Evolutionary conservation across 2,888 invertebrate species (phyloP).

Genomic region (Mythimna loreyi): DNA sequence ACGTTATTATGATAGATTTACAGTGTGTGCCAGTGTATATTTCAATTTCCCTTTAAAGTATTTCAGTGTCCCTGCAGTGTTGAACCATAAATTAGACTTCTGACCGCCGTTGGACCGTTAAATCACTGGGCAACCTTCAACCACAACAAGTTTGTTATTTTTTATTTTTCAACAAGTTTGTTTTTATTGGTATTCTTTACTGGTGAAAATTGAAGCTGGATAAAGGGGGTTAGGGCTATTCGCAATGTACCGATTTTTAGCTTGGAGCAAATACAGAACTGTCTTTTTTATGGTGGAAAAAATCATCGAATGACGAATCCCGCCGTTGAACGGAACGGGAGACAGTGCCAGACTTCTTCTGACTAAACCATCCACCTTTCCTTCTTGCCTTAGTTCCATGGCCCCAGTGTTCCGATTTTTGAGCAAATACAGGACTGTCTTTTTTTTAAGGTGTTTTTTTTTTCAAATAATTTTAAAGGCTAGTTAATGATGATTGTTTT

Average conservation of each 20-base stretch:
- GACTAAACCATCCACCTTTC: too few relatives aligned
- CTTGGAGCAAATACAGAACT: constrained; percentile 2
- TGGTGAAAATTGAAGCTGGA: constrained; percentile 24
- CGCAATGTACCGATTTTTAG: constrained; percentile 1
- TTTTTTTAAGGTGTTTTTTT: too few relatives aligned
- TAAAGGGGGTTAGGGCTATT: constrained; percentile 3
- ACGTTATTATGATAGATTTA: neutral
- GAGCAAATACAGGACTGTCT: too few relatives aligned
- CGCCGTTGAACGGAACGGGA: too few relatives aligned
- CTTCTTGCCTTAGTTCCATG: too few relatives aligned
- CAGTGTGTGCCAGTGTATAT: constrained; percentile 1
- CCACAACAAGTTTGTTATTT: constrained; percentile 9
- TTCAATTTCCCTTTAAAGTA: constrained; percentile 18
- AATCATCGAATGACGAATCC: too few relatives aligned
- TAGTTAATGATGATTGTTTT: too few relatives aligned
- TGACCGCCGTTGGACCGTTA: neutral
- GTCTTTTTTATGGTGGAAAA: too few relatives aligned
- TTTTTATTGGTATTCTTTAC: constrained; percentile 4
- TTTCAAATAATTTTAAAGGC: too few relatives aligned
- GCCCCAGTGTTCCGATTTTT: too few relatives aligned
- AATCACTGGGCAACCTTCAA: constrained; percentile 23
- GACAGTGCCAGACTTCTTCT: too few relatives aligned
- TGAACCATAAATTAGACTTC: constrained; percentile 22
- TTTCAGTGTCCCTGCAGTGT: constrained; percentile 14
- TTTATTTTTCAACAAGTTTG: neutral